These are phyloP conservation scores for Saccostrea glomerata DNA, from an alignment of 1,140 invertebrate genomes.

Conservation along the genomic window DNA sequence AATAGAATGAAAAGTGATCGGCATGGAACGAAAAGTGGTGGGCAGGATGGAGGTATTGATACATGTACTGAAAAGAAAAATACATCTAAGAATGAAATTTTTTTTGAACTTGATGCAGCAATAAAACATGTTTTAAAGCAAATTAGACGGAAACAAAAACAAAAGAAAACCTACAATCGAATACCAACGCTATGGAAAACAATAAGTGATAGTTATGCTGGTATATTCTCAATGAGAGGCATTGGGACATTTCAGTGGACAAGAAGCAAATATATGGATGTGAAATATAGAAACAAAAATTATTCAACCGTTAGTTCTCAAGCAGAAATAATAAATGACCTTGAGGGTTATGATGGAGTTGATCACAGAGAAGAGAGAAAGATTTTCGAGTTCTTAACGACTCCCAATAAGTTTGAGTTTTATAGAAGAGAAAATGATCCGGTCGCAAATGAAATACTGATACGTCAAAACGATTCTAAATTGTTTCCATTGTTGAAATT, in stretches of 20 bases:
- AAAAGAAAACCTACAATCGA: not conserved
- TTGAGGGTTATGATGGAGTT: not conserved
- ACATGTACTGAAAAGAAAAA: no score
- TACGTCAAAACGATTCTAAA: not conserved
- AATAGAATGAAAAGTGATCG: no score
- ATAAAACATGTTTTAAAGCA: not conserved
- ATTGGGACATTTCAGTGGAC: not conserved
- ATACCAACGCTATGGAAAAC: not conserved
- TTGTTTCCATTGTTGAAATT: conserved; percentile 18
- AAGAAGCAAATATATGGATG: not conserved
- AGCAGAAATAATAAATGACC: not conserved
- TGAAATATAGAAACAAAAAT: not conserved
- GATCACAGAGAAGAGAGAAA: not conserved
- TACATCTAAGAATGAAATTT: no score
- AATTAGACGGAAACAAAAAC: not conserved
- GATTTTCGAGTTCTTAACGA: not conserved
- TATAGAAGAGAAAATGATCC: no score
- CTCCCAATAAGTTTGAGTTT: not conserved
- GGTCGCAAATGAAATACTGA: not conserved
- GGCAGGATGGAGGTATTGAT: not conserved
- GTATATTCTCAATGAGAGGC: not conserved
- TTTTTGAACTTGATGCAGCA: not conserved
- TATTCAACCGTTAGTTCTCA: not conserved
- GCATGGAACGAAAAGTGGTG: no score
- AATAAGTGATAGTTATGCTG: not conserved